Conservation (phyloP, 2,797 vertebrate species). For the Gymnopithys bicolor region DNA sequence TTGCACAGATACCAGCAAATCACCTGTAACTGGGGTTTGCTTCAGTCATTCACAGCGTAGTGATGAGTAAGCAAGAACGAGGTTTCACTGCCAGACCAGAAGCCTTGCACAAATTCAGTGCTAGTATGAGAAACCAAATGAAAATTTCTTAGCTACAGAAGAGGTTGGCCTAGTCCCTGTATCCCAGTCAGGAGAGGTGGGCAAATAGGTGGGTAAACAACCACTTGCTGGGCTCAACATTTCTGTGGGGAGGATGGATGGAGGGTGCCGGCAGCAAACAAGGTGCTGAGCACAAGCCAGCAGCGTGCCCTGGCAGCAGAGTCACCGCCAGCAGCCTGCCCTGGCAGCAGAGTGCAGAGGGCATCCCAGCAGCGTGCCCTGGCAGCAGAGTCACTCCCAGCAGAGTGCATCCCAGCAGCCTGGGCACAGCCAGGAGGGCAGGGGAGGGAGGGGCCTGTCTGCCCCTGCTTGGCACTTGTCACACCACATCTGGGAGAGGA, state of each 20-base stretch:
- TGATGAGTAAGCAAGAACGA: neutral
- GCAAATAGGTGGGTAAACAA: neutral
- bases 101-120: neutral
- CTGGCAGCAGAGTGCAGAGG: neutral
- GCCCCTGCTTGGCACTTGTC: neutral
- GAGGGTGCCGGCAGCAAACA: neutral
- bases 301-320: neutral
- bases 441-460: neutral
- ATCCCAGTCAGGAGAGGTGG: neutral
- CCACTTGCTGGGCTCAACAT: neutral
- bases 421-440: neutral
- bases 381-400: neutral
- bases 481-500: neutral
- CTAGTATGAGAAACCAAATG: neutral
- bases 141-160: neutral
- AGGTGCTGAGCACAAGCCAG: neutral
- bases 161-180: neutral
- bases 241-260: neutral
- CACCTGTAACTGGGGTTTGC: neutral
- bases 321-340: neutral
- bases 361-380: no score
- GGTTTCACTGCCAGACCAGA: neutral
- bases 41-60: neutral
- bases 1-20: neutral
- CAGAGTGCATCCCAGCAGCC: neutral